These are phyloP conservation scores for Trichomalopsis sarcophagae DNA, from an alignment of 1,140 invertebrate species.

Conservation along the genomic window DNA sequence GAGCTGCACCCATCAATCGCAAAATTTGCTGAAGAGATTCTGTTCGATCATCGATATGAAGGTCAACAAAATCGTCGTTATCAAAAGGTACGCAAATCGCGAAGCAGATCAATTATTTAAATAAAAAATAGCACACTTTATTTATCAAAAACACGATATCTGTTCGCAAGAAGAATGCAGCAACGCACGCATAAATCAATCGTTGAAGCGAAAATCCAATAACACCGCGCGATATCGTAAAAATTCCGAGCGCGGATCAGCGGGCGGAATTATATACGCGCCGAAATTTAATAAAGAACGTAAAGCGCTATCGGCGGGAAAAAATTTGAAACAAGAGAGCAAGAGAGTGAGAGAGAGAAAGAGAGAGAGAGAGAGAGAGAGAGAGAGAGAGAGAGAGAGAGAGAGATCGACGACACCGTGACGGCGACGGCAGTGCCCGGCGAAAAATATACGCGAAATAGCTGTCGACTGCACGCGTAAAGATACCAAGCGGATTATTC, in stretches of 20 bases:
- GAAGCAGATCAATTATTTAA: too few relatives aligned
- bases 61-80: too few relatives aligned
- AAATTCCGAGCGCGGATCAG: not conserved
- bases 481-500: conserved; percentile 49
- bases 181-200: too few relatives aligned
- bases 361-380: not conserved
- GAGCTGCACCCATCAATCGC: too few relatives aligned
- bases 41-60: too few relatives aligned
- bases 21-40: too few relatives aligned
- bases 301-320: not conserved
- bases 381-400: not conserved
- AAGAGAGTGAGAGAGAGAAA: not conserved
- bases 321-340: not conserved
- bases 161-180: too few relatives aligned
- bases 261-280: not conserved
- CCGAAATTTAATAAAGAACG: conserved; percentile 32
- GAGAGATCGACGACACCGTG: not conserved
- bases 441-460: conserved; percentile 24
- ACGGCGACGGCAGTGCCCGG: too few relatives aligned
- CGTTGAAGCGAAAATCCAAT: not conserved
- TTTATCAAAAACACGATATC: too few relatives aligned
- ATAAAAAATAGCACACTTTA: too few relatives aligned
- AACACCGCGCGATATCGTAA: not conserved
- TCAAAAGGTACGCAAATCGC: too few relatives aligned
- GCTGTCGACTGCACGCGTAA: conserved; percentile 22